Conservation (phyloP, 1,140 invertebrate species). For the Lysiphlebus fabarum region DNA sequence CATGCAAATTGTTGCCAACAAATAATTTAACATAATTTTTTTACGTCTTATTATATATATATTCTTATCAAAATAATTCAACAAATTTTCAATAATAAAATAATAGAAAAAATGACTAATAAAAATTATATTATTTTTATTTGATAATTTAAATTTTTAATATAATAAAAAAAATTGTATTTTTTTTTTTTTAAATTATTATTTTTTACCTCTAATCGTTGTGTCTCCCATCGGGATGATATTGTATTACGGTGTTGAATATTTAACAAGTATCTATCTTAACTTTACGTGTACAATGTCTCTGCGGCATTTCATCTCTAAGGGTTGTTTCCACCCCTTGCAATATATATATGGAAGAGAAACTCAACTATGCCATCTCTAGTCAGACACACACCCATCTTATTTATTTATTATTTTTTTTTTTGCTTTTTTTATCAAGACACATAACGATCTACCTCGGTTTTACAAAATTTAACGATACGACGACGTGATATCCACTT, state of each 20-base stretch:
- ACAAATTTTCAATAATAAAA: no score
- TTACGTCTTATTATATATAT: constrained; percentile 57
- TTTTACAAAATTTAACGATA: constrained; percentile 27
- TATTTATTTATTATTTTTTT: constrained; percentile 11
- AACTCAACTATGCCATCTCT: constrained; percentile 8
- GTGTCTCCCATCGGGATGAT: constrained; percentile 34
- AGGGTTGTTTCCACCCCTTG: constrained; percentile 17
- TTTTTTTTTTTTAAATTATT: no score
- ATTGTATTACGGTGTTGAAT: constrained; percentile 55
- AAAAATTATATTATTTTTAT: no score
- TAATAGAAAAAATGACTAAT: no score
- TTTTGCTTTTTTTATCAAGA: constrained; percentile 21
- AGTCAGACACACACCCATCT: constrained; percentile 3
- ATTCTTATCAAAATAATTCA: constrained; percentile 54
- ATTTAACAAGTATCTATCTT: constrained; percentile 50
- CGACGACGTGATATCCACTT: constrained; percentile 30
- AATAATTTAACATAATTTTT: constrained; percentile 56
- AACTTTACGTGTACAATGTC: constrained; percentile 23
- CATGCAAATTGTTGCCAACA: constrained; percentile 44
- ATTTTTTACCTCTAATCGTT: constrained; percentile 15
- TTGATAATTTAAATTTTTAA: no score
- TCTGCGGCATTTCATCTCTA: neutral
- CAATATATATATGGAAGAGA: constrained; percentile 15
- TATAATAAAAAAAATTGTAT: no score
- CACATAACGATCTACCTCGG: constrained; percentile 23